Evolutionary conservation across 2,888 invertebrate genomes (phyloP).

Genomic region (Drosophila affinis): DNA sequence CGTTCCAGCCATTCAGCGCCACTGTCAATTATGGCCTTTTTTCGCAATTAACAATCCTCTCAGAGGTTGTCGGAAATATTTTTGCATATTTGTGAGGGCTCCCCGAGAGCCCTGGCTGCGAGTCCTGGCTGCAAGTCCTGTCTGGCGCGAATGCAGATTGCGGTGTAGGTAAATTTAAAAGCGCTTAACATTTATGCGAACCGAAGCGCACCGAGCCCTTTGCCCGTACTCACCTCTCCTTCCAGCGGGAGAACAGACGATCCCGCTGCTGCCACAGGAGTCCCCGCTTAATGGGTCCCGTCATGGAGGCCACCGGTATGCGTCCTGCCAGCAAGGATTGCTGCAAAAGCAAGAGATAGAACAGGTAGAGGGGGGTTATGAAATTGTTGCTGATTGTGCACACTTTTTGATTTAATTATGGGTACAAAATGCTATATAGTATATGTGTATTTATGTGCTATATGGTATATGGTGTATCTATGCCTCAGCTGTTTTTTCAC

Average conservation of each 20-base stretch:
- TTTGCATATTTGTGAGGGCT: conserved; percentile 40
- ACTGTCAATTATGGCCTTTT: conserved; percentile 71
- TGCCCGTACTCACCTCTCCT: conserved; percentile 84
- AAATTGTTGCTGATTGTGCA: conserved; percentile 57
- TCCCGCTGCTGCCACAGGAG: conserved; percentile 87
- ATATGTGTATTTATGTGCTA: conserved; percentile 4
- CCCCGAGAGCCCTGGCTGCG: not conserved
- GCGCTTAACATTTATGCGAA: conserved; percentile 40
- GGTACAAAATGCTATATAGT: conserved; percentile 7
- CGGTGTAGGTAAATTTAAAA: conserved; percentile 45
- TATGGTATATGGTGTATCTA: conserved; percentile 13
- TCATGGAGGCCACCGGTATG: conserved; percentile 84
- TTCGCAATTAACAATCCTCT: conserved; percentile 68
- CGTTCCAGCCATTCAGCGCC: conserved; percentile 45
- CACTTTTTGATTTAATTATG: conserved; percentile 54
- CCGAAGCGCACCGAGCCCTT: conserved; percentile 1
- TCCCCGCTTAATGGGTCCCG: conserved; percentile 87
- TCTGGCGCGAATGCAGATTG: conserved; percentile 43
- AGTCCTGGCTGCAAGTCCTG: conserved; percentile 23
- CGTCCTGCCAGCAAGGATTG: conserved; percentile 83
- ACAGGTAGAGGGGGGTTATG: not conserved
- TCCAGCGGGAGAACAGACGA: conserved; percentile 87
- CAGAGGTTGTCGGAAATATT: conserved; percentile 35
- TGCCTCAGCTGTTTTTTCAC: conserved; percentile 68
- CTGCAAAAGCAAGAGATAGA: conserved; percentile 66